phyloP scores from a whole-genome alignment of 2,113 vertebrate genomes.

The Lates calcarifer region DNA sequence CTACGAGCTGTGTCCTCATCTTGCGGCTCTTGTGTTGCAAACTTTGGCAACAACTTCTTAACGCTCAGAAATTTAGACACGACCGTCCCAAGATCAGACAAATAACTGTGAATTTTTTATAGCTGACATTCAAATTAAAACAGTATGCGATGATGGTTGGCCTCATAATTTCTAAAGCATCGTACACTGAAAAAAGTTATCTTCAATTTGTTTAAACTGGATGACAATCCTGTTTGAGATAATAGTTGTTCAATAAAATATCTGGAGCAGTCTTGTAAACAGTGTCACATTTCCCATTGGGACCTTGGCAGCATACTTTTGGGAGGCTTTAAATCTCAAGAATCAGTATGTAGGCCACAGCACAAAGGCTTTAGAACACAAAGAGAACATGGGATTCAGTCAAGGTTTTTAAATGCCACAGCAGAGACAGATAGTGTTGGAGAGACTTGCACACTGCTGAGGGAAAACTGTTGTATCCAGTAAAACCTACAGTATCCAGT shows the following conservation, averaged over 20 bases:
- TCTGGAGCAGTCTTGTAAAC: constrained; percentile 74
- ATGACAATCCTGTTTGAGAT: constrained; percentile 61
- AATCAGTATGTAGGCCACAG: constrained; percentile 71
- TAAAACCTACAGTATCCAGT: not conserved
- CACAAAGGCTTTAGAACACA: constrained; percentile 43
- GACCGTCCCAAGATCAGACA: not conserved
- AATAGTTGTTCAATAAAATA: constrained; percentile 61
- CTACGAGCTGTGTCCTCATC: not conserved
- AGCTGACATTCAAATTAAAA: not conserved
- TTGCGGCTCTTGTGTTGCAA: not conserved
- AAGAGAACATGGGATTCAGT: constrained; percentile 43
- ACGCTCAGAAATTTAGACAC: not conserved
- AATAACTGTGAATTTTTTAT: not conserved
- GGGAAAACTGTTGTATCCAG: constrained; percentile 5
- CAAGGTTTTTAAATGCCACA: constrained; percentile 45
- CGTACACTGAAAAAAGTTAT: not conserved
- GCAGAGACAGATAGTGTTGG: not conserved
- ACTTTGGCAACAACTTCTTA: not conserved
- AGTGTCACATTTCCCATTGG: constrained; percentile 66
- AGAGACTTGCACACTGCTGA: constrained; percentile 9
- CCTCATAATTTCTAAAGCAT: not conserved
- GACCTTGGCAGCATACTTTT: constrained; percentile 63
- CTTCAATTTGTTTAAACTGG: constrained; percentile 27
- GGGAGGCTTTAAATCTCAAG: constrained; percentile 45
- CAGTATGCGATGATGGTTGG: not conserved